These are phyloP conservation scores for Temnothorax curvispinosus DNA, from an alignment of 1,140 invertebrate species.

Conservation along the genomic window DNA sequence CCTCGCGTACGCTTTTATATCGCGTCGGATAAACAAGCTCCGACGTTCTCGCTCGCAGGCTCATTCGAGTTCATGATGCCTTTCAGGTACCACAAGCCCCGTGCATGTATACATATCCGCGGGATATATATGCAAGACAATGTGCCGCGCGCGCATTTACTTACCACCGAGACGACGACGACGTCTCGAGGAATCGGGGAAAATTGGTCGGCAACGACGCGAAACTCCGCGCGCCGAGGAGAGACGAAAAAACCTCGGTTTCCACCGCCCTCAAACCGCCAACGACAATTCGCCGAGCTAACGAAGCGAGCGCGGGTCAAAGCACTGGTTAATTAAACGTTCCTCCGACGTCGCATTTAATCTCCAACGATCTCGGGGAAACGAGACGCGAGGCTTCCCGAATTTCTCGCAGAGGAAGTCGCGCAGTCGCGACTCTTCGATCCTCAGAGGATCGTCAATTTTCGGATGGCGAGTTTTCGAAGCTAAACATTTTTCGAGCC, in stretches of 20 bases:
- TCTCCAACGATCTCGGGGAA: neutral
- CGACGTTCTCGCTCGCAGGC: neutral
- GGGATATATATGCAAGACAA: neutral
- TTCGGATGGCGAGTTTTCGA: neutral
- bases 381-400: neutral
- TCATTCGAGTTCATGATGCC: conserved; percentile 43
- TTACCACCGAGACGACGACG: neutral
- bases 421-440: neutral
- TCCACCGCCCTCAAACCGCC: neutral
- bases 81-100: conserved; percentile 17
- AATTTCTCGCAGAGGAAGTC: neutral
- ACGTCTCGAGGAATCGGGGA: conserved; percentile 3
- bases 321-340: conserved; percentile 48
- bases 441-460: neutral
- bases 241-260: neutral
- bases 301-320: conserved; percentile 21
- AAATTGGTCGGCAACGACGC: conserved; percentile 34
- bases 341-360: conserved; percentile 39
- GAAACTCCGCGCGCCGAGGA: neutral
- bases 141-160: neutral
- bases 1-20: conserved; percentile 33
- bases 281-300: conserved; percentile 29
- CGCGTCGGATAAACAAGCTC: conserved; percentile 47
- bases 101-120: neutral
- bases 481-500: neutral